phyloP scores from a whole-genome alignment of 2,113 vertebrate genomes.

The Pleuronectes platessa region DNA sequence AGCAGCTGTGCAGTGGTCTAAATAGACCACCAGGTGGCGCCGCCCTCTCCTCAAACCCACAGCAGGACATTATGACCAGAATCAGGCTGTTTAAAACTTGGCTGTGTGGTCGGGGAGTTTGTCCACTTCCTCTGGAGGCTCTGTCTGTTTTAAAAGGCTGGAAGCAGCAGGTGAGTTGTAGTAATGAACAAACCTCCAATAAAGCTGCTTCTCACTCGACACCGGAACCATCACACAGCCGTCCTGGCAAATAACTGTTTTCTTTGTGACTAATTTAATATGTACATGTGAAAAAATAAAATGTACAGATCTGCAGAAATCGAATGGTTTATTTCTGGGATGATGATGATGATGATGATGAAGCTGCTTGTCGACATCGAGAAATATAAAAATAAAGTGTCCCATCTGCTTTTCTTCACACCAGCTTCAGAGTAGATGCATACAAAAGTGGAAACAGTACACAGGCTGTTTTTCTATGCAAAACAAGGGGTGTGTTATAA shows the following conservation, averaged over 20 bases:
- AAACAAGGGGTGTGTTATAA: slow-evolving; percentile 25
- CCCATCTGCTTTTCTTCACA: slow-evolving; percentile 41
- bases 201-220: background rate
- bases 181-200: slow-evolving; percentile 8
- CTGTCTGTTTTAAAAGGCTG: background rate
- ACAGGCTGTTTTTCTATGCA: background rate
- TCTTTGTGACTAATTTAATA: background rate
- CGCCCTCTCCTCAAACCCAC: background rate
- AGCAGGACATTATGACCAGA: background rate
- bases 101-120: slow-evolving; percentile 18
- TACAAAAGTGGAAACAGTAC: slow-evolving; percentile 12
- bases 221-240: background rate
- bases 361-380: slow-evolving; percentile 40
- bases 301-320: slow-evolving; percentile 36
- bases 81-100: slow-evolving; percentile 2
- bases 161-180: slow-evolving; percentile 39
- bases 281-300: slow-evolving; percentile 35
- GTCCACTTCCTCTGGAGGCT: slow-evolving; percentile 13
- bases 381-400: slow-evolving; percentile 68
- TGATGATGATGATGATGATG: slow-evolving; percentile 22
- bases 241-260: slow-evolving; percentile 6
- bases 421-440: slow-evolving; percentile 27
- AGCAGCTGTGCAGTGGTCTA: slow-evolving; percentile 71
- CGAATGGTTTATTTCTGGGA: slow-evolving; percentile 66
- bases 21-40: slow-evolving; percentile 60